Evolutionary conservation across 2,888 invertebrate genomes (phyloP).

Genomic region (Ctena decussata): DNA sequence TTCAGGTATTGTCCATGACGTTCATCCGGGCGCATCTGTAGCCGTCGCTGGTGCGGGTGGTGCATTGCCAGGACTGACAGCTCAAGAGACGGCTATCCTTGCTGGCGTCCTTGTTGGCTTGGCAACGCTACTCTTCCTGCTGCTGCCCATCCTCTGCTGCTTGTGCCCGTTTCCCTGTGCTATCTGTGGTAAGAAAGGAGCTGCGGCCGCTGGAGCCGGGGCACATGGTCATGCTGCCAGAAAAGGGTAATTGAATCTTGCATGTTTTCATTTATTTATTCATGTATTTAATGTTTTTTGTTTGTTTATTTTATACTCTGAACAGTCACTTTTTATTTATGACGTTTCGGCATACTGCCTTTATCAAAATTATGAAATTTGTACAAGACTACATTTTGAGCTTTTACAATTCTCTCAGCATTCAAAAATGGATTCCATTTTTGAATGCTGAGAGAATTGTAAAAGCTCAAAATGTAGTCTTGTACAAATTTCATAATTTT

Average conservation of each 20-base stretch:
- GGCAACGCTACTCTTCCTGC: constrained; percentile 68
- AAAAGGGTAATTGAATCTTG: constrained; percentile 42
- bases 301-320: no score
- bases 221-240: constrained; percentile 47
- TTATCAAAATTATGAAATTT: no score
- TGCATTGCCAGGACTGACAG: constrained; percentile 65
- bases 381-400: no score
- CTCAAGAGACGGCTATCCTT: constrained; percentile 71
- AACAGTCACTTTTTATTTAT: no score
- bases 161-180: constrained; percentile 67
- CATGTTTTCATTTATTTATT: no score
- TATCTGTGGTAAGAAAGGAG: constrained; percentile 40
- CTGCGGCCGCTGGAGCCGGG: constrained; percentile 36
- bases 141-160: constrained; percentile 70
- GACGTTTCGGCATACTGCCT: no score
- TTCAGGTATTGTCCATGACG: constrained; percentile 57
- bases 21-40: constrained; percentile 26
- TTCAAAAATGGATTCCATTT: no score
- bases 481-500: no score
- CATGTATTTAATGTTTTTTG: no score
- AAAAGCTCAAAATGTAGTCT: no score
- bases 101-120: constrained; percentile 71
- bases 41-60: constrained; percentile 52
- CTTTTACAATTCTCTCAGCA: no score
- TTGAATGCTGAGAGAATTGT: no score